Base-by-base conservation (phyloP, 2,888 invertebrate species). In the Tachina fera region DNA sequence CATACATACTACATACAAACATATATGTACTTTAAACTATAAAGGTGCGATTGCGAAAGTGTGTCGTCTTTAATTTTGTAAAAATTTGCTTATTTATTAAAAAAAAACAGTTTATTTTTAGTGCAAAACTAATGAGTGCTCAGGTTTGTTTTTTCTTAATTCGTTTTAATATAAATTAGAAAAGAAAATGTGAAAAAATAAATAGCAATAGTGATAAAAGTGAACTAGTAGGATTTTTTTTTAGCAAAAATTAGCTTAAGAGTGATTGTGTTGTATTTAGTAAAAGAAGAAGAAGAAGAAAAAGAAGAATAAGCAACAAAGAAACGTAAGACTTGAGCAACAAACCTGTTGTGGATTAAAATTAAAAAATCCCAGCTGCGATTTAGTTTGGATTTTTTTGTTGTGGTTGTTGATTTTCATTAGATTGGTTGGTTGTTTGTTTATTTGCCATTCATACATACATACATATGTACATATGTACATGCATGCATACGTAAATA, bases 281-380 rank as follows among this genome's bases (percentile, higher is more conserved):
- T 22, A 22, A 22, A 22, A 22, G 31, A 31, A 31, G 31, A 31
- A 51, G 49, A 9, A 81, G 74, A 74, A 49, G 60, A 77, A 41
- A 51, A n/a, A 8, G 9, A 1, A 22, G 13, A 56, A 19, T 4
- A 49, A 60, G 67, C 68, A 79, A 63, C 31, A 79, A 51, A 51
- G 22, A 88, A 89, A 91, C 91, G 90, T 91, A 92, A 92, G 92
- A 92, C 90, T 91, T 91, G 89, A 91, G 88, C 90, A 90, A 92
- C 92, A 92, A 92, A 92, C 92, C 92, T 92, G 92, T 90, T 91
- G 92, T 90, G 91, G 91, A 91, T 90, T 91, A 90, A 90, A 92
- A 90, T 89, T 91, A 91, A 92, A 92, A 89, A 91, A 91, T 91
- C 92, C 92, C 89, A 92, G 88, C 92, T 92, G 92, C 87, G 84